These are phyloP conservation scores for Oncorhynchus gorbuscha DNA, from an alignment of 2,113 vertebrate species.

Conservation along the genomic window DNA sequence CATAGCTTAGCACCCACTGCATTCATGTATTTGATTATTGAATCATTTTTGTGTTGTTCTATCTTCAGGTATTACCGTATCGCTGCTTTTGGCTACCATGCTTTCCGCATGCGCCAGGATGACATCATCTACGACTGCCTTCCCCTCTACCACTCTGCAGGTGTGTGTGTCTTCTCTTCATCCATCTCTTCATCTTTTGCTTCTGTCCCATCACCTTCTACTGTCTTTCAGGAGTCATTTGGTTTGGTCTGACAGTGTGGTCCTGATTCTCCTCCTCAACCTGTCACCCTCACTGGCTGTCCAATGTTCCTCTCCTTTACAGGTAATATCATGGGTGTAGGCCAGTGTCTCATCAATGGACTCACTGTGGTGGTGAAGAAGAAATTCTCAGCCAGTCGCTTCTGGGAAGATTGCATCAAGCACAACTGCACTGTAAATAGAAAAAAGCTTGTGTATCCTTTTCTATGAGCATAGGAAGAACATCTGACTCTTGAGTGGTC, in stretches of 20 bases:
- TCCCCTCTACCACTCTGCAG: conserved; percentile 90
- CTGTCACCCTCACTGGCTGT: background rate
- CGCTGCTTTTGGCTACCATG: conserved; percentile 84
- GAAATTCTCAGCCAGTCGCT: conserved; percentile 80
- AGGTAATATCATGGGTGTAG: conserved; percentile 79
- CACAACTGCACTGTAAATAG: conserved; percentile 88
- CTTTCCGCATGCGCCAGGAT: conserved; percentile 76
- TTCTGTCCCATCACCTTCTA: background rate
- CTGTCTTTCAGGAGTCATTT: background rate
- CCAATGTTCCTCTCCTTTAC: background rate
- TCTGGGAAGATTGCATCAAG: conserved; percentile 92
- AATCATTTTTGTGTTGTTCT: background rate
- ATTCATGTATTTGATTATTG: background rate
- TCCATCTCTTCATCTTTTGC: background rate
- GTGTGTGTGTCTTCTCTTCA: conserved; percentile 52
- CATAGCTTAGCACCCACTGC: background rate
- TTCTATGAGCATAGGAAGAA: background rate
- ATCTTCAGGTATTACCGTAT: conserved; percentile 86
- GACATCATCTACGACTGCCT: conserved; percentile 89
- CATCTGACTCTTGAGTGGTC: too few species aligned
- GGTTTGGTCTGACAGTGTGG: background rate
- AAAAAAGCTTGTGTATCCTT: background rate
- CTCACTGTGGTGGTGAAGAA: conserved; percentile 75
- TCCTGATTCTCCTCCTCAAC: background rate
- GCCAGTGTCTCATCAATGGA: conserved; percentile 76